These are phyloP conservation scores for Bedellia somnulentella DNA, from an alignment of 2,888 invertebrate species.

Conservation along the genomic window DNA sequence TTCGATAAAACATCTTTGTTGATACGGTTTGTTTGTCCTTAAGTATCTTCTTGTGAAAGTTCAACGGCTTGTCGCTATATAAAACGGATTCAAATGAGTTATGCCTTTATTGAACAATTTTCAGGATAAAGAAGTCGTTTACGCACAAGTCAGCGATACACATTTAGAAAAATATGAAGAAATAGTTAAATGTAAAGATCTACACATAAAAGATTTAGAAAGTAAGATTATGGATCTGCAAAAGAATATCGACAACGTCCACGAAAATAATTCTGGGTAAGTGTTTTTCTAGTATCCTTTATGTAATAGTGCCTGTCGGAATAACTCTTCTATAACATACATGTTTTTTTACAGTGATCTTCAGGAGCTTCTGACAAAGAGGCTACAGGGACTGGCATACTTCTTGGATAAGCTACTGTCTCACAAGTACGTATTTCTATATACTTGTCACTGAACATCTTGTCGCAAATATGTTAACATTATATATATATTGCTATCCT, in stretches of 20 bases:
- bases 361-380: constrained; percentile 55
- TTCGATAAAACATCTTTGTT: no score
- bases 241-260: constrained; percentile 27
- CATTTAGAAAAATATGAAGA: constrained; percentile 48
- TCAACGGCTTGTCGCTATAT: no score
- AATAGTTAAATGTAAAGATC: constrained; percentile 55
- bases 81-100: no score
- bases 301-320: constrained; percentile 1
- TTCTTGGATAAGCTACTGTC: constrained; percentile 67
- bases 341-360: constrained; percentile 39
- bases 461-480: not conserved
- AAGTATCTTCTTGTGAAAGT: no score
- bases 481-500: constrained; percentile 7
- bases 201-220: constrained; percentile 55
- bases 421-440: constrained; percentile 48
- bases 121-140: constrained; percentile 40
- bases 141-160: constrained; percentile 42
- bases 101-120: no score
- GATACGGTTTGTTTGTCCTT: no score
- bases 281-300: not conserved
- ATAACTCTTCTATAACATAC: not conserved
- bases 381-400: constrained; percentile 67
- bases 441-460: not conserved
- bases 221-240: constrained; percentile 38
- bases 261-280: constrained; percentile 33